phyloP scores from a whole-genome alignment of 1,140 invertebrate species.

The Elysia chlorotica region DNA sequence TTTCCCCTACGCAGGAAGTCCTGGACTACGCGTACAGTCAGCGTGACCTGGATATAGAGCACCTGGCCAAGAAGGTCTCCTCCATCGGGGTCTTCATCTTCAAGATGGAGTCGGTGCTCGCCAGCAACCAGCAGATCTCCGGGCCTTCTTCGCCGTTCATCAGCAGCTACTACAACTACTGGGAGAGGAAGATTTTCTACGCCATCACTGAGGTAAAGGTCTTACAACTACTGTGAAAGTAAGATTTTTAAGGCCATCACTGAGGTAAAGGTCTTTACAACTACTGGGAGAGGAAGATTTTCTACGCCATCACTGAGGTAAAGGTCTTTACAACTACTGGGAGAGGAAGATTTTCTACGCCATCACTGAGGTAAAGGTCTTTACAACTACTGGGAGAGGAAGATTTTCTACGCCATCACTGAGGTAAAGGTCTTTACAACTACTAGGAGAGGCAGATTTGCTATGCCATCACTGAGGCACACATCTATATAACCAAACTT shows the following conservation, averaged over 20 bases:
- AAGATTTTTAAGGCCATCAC: background rate
- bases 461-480: too few relatives aligned
- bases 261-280: conserved; percentile 28
- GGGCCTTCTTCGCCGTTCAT: too few relatives aligned
- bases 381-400: conserved; percentile 59
- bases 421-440: conserved; percentile 34
- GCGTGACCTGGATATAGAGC: conserved; percentile 68
- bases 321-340: conserved; percentile 50
- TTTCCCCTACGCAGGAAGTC: conserved; percentile 67
- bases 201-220: conserved; percentile 41
- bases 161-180: conserved; percentile 55
- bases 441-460: background rate
- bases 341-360: conserved; percentile 53
- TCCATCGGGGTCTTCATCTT: conserved; percentile 74
- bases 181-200: conserved; percentile 58
- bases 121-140: conserved; percentile 36
- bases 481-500: conserved; percentile 44
- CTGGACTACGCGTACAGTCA: conserved; percentile 70
- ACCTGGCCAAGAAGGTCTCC: conserved; percentile 71
- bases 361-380: conserved; percentile 35
- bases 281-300: conserved; percentile 57
- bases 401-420: conserved; percentile 50
- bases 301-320: conserved; percentile 43
- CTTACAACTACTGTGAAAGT: background rate
- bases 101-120: conserved; percentile 73